Percentiles rank a stretch among this genome's conserved stretches.
Conservation (phyloP, 1,140 invertebrate genomes). For the Sitobion miscanthi region DNA sequence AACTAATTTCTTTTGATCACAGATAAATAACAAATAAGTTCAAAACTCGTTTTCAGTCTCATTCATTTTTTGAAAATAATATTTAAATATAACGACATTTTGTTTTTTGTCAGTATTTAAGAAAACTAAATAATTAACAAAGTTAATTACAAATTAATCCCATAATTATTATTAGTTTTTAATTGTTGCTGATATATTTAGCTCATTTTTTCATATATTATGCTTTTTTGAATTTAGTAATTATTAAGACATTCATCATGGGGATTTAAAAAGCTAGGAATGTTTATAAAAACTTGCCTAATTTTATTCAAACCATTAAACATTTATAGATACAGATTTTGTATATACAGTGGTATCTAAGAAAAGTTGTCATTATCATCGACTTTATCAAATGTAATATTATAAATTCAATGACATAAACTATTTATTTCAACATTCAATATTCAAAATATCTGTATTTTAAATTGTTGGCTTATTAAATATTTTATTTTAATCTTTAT, state of each 20-base stretch:
- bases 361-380: background rate
- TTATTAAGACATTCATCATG: background rate
- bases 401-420: background rate
- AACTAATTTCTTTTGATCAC: constrained; percentile 40
- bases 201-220: background rate
- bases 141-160: background rate
- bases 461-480: background rate
- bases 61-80: constrained; percentile 50
- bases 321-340: background rate
- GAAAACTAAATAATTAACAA: background rate
- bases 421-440: background rate
- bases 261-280: background rate
- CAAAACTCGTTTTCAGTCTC: constrained; percentile 50
- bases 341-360: background rate
- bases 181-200: background rate
- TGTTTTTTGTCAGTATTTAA: background rate
- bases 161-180: background rate
- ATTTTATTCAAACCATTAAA: background rate
- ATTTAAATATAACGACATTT: background rate
- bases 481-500: background rate
- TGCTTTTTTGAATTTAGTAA: background rate
- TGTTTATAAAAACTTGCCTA: background rate
- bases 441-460: background rate
- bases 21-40: constrained; percentile 50
- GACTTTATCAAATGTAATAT: background rate